A percentile compares a stretch with the other conserved stretches of the same genome.
phyloP scores from a whole-genome alignment of 1,140 invertebrate genomes.

The Polyergus mexicanus region DNA sequence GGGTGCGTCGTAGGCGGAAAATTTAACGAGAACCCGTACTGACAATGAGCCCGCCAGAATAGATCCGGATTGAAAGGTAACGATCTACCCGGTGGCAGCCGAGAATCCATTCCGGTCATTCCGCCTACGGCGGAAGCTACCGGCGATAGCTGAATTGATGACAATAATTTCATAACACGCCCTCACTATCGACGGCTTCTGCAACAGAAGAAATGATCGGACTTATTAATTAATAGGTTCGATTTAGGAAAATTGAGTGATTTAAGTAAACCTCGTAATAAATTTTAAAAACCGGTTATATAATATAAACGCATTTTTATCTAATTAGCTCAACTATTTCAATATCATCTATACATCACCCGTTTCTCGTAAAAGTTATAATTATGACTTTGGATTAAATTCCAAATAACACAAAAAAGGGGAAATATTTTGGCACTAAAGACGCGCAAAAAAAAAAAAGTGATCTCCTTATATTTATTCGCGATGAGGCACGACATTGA shows the following conservation, averaged over 20 bases:
- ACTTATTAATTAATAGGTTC: slow-evolving; percentile 42
- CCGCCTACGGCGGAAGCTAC: slow-evolving; percentile 86
- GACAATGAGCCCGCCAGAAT: slow-evolving; percentile 89
- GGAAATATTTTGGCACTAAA: slow-evolving; percentile 14
- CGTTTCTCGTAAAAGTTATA: neutral
- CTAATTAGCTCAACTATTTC: neutral
- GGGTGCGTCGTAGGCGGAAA: slow-evolving; percentile 89
- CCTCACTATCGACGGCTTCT: neutral
- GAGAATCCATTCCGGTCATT: slow-evolving; percentile 87
- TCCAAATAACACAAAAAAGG: neutral
- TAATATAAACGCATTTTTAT: neutral
- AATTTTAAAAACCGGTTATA: neutral
- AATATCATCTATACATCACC: neutral
- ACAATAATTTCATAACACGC: slow-evolving; percentile 89
- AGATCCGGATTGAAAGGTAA: slow-evolving; percentile 92
- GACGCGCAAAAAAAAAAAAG: slow-evolving; percentile 7
- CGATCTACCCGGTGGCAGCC: slow-evolving; percentile 89
- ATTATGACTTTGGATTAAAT: slow-evolving; percentile 21
- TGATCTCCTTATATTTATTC: slow-evolving; percentile 30
- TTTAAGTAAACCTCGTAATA: neutral
- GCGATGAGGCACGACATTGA: slow-evolving; percentile 18
- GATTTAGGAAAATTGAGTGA: neutral
- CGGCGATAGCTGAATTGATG: slow-evolving; percentile 87
- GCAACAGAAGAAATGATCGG: slow-evolving; percentile 20
- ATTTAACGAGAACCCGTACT: slow-evolving; percentile 89